Conservation (phyloP, 2,888 invertebrate species). For the Ichneumoninae sp. region DNA sequence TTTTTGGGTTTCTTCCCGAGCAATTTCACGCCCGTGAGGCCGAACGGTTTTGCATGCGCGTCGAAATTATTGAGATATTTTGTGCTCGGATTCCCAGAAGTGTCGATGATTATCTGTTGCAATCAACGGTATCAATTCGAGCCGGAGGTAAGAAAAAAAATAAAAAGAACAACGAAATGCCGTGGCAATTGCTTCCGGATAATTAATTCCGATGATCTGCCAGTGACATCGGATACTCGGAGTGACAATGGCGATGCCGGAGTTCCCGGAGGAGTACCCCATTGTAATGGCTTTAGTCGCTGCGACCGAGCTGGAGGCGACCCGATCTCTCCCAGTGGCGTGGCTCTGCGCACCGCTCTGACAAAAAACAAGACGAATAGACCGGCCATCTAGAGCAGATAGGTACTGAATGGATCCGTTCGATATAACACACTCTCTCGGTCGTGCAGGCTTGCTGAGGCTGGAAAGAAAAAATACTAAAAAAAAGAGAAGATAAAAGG, state of each 20-base stretch:
- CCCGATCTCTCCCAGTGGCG: constrained; percentile 26
- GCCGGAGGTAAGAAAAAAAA: background rate
- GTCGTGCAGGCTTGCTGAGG: constrained; percentile 27
- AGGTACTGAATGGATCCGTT: constrained; percentile 76
- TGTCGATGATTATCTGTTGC: background rate
- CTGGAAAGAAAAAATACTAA: constrained; percentile 10
- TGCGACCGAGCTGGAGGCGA: constrained; percentile 45
- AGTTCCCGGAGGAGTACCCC: constrained; percentile 67
- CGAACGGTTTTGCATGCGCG: background rate
- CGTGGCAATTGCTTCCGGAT: constrained; percentile 59
- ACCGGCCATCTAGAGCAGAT: constrained; percentile 79
- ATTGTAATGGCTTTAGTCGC: constrained; percentile 71
- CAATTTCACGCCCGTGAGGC: background rate
- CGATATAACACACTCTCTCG: constrained; percentile 68
- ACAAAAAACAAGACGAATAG: constrained; percentile 80
- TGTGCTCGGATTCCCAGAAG: background rate
- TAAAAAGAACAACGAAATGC: constrained; percentile 23
- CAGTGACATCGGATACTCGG: constrained; percentile 74
- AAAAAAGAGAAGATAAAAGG: constrained; percentile 26
- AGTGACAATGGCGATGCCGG: constrained; percentile 73
- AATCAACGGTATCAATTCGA: background rate
- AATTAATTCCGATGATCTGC: constrained; percentile 77
- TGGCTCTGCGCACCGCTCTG: constrained; percentile 44
- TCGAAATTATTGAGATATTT: constrained; percentile 13
- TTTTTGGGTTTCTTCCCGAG: background rate